Percentiles rank a stretch among this genome's conserved stretches.
Evolutionary conservation across 2,113 vertebrate species (phyloP).

Genomic region (Myrmecophaga tridactyla): DNA sequence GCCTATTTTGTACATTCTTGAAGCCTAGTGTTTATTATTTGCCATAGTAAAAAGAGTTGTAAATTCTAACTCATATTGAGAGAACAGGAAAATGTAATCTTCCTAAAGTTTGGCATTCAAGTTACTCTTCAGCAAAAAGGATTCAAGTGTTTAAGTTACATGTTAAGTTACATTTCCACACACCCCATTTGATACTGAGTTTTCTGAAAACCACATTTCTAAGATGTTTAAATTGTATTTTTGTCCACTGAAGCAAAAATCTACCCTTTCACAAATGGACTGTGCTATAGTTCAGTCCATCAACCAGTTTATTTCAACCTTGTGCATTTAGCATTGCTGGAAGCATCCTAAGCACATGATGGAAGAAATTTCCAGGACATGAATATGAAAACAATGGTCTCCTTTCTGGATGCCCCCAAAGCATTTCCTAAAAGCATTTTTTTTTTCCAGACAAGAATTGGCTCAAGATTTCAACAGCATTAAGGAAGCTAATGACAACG

Average conservation of each 20-base stretch:
- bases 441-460: background rate
- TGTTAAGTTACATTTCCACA: conserved; percentile 58
- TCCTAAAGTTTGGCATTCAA: conserved; percentile 45
- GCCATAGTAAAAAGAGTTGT: background rate
- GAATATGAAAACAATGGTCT: conserved; percentile 20
- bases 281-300: conserved; percentile 51
- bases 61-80: background rate
- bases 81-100: conserved; percentile 45
- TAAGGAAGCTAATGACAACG: background rate
- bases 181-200: conserved; percentile 68
- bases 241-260: conserved; percentile 54
- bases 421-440: conserved; percentile 11
- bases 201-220: conserved; percentile 66
- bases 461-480: background rate
- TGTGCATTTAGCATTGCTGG: conserved; percentile 30
- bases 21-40: conserved; percentile 51
- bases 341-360: background rate
- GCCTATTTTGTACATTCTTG: conserved; percentile 8
- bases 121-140: conserved; percentile 46
- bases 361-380: conserved; percentile 32
- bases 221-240: conserved; percentile 75
- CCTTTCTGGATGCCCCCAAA: background rate
- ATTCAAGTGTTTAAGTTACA: conserved; percentile 55
- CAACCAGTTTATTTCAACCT: conserved; percentile 30
- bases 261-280: conserved; percentile 48